Conservation (phyloP, 2,888 invertebrate species). For the Apotomis betuletana region DNA sequence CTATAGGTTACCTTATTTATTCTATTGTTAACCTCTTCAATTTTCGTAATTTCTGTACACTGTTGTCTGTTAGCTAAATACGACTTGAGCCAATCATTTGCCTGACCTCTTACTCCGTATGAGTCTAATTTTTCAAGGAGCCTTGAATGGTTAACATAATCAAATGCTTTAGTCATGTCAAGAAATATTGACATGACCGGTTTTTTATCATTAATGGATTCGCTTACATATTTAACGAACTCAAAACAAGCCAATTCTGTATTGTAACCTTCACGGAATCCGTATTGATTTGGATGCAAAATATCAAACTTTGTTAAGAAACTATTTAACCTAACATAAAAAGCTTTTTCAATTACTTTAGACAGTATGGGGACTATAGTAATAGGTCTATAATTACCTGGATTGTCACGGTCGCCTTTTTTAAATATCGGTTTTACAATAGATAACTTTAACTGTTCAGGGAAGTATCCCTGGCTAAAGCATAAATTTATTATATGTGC, state of each 20-base stretch:
- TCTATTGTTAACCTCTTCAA: background rate
- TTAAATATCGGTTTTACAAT: background rate
- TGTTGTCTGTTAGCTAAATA: constrained; percentile 1
- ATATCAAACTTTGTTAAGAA: background rate
- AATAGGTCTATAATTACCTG: too few species aligned
- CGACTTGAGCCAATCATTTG: background rate
- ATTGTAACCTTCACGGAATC: background rate
- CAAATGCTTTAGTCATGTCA: constrained; percentile 1
- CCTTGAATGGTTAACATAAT: background rate
- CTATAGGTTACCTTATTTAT: background rate
- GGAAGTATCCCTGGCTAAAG: background rate
- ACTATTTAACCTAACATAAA: background rate
- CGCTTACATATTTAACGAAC: background rate
- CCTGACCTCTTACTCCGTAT: background rate
- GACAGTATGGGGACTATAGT: background rate
- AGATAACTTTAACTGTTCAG: background rate
- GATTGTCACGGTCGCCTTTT: background rate
- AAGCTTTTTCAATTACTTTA: too few species aligned
- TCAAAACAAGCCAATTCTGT: constrained; percentile 4
- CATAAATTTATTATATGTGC: constrained; percentile 1
- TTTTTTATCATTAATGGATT: background rate
- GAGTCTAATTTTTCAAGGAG: background rate
- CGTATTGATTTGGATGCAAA: background rate
- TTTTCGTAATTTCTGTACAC: background rate
- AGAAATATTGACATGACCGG: constrained; percentile 8